Conservation (phyloP, 2,113 vertebrate genomes). For the Bungarus multicinctus region DNA sequence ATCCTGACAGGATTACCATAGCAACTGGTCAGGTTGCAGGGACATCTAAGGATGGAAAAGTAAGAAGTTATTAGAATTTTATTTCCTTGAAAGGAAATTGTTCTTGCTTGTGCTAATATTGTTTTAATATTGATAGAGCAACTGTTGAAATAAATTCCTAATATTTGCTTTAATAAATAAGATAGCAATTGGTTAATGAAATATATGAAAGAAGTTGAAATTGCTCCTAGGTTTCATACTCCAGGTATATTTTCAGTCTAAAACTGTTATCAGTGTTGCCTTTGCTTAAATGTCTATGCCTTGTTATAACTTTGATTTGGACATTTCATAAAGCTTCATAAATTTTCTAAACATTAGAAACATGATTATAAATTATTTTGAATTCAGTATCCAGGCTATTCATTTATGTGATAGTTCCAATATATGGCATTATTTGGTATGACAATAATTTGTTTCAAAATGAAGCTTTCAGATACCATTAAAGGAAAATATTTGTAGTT, state of each 20-base stretch:
- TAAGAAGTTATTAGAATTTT: conserved; percentile 65
- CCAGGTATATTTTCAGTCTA: neutral
- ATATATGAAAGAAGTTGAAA: neutral
- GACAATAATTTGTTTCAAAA: neutral
- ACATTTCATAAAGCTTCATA: neutral
- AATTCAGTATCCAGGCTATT: neutral
- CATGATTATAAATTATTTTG: neutral
- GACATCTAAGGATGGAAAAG: conserved; percentile 96
- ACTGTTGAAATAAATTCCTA: neutral
- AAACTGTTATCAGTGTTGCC: neutral
- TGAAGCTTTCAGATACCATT: neutral
- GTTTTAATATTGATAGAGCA: neutral
- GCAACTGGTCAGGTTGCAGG: conserved; percentile 97
- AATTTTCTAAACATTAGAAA: neutral
- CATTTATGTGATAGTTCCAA: neutral
- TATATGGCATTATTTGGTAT: neutral
- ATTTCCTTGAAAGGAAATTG: neutral
- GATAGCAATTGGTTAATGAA: neutral
- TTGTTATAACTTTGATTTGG: neutral
- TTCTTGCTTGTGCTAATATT: neutral
- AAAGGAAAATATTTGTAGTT: neutral
- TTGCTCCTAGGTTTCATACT: neutral
- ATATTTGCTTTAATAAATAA: neutral
- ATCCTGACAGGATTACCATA: conserved; percentile 98
- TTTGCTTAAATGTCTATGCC: neutral